A percentile compares a stretch with the other conserved stretches of the same genome.
Evolutionary conservation across 2,797 vertebrate genomes (phyloP).

Genomic region (Cossypha niveicapilla): DNA sequence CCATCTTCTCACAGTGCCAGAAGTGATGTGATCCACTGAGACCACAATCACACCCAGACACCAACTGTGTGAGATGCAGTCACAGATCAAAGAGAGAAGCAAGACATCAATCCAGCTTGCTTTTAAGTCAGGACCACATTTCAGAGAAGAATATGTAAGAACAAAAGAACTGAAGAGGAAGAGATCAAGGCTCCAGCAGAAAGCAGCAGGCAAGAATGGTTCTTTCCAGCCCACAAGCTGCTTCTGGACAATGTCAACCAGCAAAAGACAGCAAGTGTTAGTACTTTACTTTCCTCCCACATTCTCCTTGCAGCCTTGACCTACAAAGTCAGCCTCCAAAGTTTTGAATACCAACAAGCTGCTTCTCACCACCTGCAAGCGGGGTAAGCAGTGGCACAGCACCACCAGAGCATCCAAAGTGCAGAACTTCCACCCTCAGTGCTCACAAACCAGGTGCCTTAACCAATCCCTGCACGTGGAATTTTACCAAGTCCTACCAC

Average conservation of each 20-base stretch:
- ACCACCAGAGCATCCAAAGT: neutral
- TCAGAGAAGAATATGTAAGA: neutral
- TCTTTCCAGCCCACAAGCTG: neutral
- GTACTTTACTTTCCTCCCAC: neutral
- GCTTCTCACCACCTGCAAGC: neutral
- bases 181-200: neutral
- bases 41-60: neutral
- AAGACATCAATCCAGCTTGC: neutral
- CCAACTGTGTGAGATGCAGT: neutral
- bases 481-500: neutral
- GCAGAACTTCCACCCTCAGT: neutral
- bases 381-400: neutral
- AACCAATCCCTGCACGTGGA: rapidly evolving
- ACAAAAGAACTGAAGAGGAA: neutral
- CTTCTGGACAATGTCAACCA: neutral
- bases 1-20: neutral
- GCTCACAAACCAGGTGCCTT: neutral
- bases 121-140: neutral
- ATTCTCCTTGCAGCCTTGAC: neutral
- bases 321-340: neutral
- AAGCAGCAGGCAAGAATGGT: neutral
- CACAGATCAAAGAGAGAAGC: neutral
- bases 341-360: neutral
- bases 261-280: neutral
- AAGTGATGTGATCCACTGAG: neutral